A percentile compares a stretch with the other conserved stretches of the same genome.
Conservation (phyloP, 1,140 invertebrate species). For the Nasonia vitripennis region DNA sequence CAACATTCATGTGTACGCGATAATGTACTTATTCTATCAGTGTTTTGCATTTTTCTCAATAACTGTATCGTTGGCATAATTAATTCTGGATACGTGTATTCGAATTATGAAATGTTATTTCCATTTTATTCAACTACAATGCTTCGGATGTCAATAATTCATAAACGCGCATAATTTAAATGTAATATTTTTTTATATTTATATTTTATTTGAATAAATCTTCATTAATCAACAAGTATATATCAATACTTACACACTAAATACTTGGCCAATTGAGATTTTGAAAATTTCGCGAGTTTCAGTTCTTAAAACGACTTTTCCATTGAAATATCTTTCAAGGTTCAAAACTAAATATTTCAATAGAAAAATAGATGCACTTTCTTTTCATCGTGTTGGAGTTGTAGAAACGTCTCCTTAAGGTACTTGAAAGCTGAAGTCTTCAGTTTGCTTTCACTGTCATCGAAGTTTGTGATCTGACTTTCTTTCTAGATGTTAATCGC, state of each 20-base stretch:
- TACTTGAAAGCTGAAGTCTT: constrained; percentile 63
- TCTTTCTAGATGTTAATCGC: not conserved
- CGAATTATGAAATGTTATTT: not conserved
- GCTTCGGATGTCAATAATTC: constrained; percentile 2
- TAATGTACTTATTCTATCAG: no score
- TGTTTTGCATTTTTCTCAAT: no score
- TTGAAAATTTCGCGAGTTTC: constrained; percentile 16
- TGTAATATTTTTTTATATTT: constrained; percentile 45
- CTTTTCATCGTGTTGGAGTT: constrained; percentile 43
- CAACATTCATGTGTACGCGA: not conserved
- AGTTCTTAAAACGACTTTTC: constrained; percentile 17
- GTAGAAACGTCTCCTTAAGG: constrained; percentile 66
- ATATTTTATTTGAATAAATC: constrained; percentile 49
- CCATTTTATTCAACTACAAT: not conserved
- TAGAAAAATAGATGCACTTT: constrained; percentile 41
- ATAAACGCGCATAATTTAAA: not conserved
- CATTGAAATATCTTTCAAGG: constrained; percentile 19
- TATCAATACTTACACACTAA: constrained; percentile 29
- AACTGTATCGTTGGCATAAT: no score
- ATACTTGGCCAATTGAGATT: constrained; percentile 7
- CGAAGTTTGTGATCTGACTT: not conserved
- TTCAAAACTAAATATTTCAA: constrained; percentile 36
- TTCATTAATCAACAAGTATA: constrained; percentile 26
- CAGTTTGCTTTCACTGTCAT: constrained; percentile 9
- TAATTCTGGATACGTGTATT: not conserved